Percentiles rank a stretch among this genome's conserved stretches.
These are phyloP conservation scores for Enteromius viviparus DNA, from an alignment of 2,797 vertebrate species.

Conservation along the genomic window DNA sequence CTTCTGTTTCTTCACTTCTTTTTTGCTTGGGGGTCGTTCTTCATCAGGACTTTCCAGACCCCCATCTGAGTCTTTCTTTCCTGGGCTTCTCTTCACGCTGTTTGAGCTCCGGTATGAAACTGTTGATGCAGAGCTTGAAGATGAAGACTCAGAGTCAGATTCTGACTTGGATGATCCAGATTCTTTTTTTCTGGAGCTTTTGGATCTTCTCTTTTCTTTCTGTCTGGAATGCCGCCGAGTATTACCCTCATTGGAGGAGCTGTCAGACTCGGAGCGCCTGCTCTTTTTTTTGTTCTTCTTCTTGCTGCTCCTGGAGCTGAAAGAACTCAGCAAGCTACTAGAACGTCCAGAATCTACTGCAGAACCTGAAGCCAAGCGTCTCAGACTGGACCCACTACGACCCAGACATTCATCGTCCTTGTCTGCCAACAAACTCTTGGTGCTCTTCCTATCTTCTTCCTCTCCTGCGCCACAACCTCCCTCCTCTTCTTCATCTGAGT, in stretches of 20 bases:
- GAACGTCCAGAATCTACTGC: slow-evolving; percentile 80
- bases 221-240: slow-evolving; percentile 83
- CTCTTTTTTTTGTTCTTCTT: slow-evolving; percentile 72
- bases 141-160: slow-evolving; percentile 75
- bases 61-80: slow-evolving; percentile 60
- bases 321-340: slow-evolving; percentile 71
- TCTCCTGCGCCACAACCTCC: slow-evolving; percentile 72
- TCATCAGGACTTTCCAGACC: slow-evolving; percentile 51
- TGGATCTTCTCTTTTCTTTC: slow-evolving; percentile 65
- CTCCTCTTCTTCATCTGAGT: slow-evolving; percentile 82
- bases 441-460: slow-evolving; percentile 72
- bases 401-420: slow-evolving; percentile 66
- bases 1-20: slow-evolving; percentile 85
- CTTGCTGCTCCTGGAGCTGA: slow-evolving; percentile 69
- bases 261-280: slow-evolving; percentile 72
- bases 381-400: slow-evolving; percentile 71
- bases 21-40: slow-evolving; percentile 71
- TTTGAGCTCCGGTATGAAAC: slow-evolving; percentile 90
- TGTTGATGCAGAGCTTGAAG: slow-evolving; percentile 82
- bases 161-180: slow-evolving; percentile 40
- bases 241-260: slow-evolving; percentile 82
- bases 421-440: slow-evolving; percentile 50
- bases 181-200: slow-evolving; percentile 67
- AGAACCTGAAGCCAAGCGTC: slow-evolving; percentile 82
- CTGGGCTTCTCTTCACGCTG: slow-evolving; percentile 86